phyloP scores from a whole-genome alignment of 2,797 vertebrate genomes.

The Synaphobranchus kaupii region DNA sequence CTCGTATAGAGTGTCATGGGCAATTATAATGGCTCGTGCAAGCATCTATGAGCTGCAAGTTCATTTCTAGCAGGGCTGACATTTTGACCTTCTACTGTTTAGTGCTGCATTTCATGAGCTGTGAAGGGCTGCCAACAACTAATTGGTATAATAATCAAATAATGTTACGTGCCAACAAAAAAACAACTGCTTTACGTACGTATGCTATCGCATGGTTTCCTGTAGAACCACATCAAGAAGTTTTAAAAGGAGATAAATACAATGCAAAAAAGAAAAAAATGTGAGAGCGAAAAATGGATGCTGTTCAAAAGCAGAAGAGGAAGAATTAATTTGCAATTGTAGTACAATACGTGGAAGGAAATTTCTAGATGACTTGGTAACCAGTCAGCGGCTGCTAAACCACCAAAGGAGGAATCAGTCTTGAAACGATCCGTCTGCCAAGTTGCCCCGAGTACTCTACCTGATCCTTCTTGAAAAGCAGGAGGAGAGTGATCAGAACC shows the following conservation, averaged over 20 bases:
- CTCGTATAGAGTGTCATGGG: not conserved
- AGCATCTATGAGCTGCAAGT: not conserved
- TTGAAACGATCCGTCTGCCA: not conserved
- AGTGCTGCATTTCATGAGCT: not conserved
- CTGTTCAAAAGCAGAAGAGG: not conserved
- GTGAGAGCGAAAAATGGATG: not conserved
- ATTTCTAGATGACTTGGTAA: not conserved
- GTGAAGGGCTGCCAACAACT: not conserved
- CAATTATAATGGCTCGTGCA: not conserved
- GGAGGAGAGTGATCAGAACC: not conserved
- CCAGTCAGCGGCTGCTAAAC: not conserved
- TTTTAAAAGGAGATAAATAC: not conserved
- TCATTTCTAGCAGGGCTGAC: not conserved
- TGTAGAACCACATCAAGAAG: not conserved
- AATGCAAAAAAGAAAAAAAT: constrained; percentile 1
- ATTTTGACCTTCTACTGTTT: constrained; percentile 2
- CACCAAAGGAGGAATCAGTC: not conserved
- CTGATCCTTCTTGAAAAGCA: not conserved
- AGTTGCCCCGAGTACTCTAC: not conserved
- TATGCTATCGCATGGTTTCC: not conserved
- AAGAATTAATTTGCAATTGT: not conserved
- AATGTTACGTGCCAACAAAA: not conserved
- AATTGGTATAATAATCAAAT: not conserved
- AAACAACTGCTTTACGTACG: not conserved
- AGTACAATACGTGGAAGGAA: not conserved